Evolutionary conservation across 2,888 invertebrate genomes (phyloP), one percentile per base, ranked within the genome.

Genomic region (Cremastinae sp.): DNA sequence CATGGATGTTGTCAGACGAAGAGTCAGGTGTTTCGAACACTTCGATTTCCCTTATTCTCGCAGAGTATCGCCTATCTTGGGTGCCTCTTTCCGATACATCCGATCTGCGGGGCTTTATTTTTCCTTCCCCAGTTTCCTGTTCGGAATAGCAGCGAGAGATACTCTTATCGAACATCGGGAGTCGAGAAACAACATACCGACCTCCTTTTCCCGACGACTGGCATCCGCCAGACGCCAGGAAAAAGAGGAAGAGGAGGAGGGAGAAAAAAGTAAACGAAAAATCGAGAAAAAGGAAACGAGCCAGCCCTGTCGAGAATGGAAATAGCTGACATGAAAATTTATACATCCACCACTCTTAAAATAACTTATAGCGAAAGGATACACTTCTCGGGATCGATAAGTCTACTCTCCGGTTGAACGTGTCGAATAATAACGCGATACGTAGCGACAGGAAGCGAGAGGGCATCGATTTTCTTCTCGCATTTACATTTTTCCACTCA

Each of bases 251-350:
- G 28, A 28, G 34, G 5, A 2, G 9, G 28, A 18, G n/a, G n/a
- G n/a, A n/a, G n/a, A 53, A 41, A 18, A 45, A 49, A 58, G 47
- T 3, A 2, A 38, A 22, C 14, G 36, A 53, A 53, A 9, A 14
- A 9, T 18, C 12, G 16, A 28, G 56, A 62, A 41, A 47, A 34
- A 18, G 14, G 56, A 43, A 45, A n/a, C 9, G 56, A 45, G 36
- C 22, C 49, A 9, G 45, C 49, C 22, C 38, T 14, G 18, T 43
- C 34, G 53, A 12, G 41, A 41, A 41, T 18, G 12, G 34, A 45
- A 34, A 68, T 10, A 18, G 34, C 43, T 34, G 43, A 18, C 43
- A 61, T 36, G 70, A 18, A 53, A 70, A 61, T 70, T 61, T 70
- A 53, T 61, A 34, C 28, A 51, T 28, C 43, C 9, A 53, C 16